A percentile compares a stretch with the other conserved stretches of the same genome.
Conservation (phyloP, 1,140 invertebrate species). For the Lepidostoma basale region DNA sequence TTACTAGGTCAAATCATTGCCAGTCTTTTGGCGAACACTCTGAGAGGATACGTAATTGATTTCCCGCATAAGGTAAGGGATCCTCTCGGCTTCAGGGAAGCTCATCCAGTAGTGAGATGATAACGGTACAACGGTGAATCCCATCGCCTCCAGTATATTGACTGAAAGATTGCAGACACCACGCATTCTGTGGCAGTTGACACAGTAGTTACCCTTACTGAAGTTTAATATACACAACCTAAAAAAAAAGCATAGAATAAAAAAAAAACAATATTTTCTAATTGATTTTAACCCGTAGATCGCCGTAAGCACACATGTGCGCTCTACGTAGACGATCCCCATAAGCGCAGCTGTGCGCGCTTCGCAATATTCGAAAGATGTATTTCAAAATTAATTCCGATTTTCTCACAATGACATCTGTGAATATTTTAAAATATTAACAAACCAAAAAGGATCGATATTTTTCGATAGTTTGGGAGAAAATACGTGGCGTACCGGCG, state of each 20-base stretch:
- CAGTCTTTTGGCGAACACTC: background rate
- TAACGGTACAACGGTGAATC: conserved; percentile 20
- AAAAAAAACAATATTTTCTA: background rate
- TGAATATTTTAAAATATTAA: too few relatives aligned
- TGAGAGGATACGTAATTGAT: conserved; percentile 27
- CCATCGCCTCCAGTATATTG: conserved; percentile 26
- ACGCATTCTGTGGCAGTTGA: conserved; percentile 29
- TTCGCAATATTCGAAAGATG: too few relatives aligned
- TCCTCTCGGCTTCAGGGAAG: conserved; percentile 19
- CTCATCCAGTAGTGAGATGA: background rate
- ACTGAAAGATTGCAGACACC: conserved; percentile 19
- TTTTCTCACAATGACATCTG: too few relatives aligned
- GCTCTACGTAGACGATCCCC: too few relatives aligned
- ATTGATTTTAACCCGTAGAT: too few relatives aligned
- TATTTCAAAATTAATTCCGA: too few relatives aligned
- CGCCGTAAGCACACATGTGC: too few relatives aligned
- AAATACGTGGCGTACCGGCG: too few relatives aligned
- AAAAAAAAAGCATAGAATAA: conserved; percentile 2
- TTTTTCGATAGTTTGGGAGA: too few relatives aligned
- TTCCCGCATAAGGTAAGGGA: conserved; percentile 38
- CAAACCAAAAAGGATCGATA: too few relatives aligned
- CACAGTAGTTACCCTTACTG: conserved; percentile 29
- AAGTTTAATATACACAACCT: conserved; percentile 35
- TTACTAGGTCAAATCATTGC: background rate
- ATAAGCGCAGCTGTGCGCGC: too few relatives aligned